These are phyloP conservation scores for Acanthosepion pharaonis DNA, from an alignment of 2,888 invertebrate species.

Conservation along the genomic window DNA sequence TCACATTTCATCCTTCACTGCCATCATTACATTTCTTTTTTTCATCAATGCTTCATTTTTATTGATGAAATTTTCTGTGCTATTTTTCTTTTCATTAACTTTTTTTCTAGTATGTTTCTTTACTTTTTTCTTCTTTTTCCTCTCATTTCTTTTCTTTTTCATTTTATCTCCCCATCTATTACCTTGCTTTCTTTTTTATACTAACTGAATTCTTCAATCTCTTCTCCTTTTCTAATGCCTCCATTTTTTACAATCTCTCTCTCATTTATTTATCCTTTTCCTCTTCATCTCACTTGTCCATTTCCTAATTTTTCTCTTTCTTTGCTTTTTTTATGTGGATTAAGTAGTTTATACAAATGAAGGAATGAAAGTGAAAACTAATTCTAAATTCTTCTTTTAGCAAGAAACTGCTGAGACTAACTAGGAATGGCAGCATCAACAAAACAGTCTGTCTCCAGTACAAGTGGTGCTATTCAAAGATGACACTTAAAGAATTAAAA, in stretches of 20 bases:
- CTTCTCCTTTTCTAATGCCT: not conserved
- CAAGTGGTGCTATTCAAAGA: slow-evolving; percentile 14
- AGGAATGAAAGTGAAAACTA: not conserved
- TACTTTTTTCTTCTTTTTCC: not conserved
- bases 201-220: not conserved
- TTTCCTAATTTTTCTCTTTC: not conserved
- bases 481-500: not conserved
- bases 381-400: not conserved
- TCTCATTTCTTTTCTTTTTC: not conserved
- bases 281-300: not conserved
- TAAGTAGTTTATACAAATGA: not conserved
- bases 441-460: not conserved
- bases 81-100: not conserved
- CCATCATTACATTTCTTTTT: not conserved
- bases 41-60: not conserved
- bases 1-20: not conserved
- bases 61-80: too few species aligned
- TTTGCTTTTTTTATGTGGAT: not conserved
- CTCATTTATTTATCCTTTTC: not conserved
- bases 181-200: not conserved
- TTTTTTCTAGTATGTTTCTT: not conserved
- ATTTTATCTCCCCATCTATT: not conserved
- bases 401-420: not conserved
- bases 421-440: not conserved
- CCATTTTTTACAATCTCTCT: not conserved